A percentile compares a stretch with the other conserved stretches of the same genome.
phyloP scores from a whole-genome alignment of 2,888 invertebrate genomes.

The Leuctra nigra region DNA sequence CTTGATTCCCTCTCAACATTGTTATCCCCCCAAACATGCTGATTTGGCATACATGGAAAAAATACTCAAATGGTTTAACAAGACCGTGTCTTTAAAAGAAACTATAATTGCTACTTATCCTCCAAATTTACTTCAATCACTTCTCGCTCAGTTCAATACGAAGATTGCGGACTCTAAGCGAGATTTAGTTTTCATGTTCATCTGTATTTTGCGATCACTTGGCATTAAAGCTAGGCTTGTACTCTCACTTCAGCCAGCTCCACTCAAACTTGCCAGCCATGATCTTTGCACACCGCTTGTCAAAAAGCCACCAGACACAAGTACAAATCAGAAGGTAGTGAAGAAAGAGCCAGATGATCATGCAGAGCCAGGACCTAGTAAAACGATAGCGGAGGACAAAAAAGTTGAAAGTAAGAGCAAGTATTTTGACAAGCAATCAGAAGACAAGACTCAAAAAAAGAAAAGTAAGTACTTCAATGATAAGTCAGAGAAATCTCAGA shows the following conservation, averaged over 20 bases:
- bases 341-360: constrained; percentile 30
- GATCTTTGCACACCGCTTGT: constrained; percentile 50
- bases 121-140: constrained; percentile 13
- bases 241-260: constrained; percentile 69
- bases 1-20: constrained; percentile 63
- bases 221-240: constrained; percentile 77
- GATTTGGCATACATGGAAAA: constrained; percentile 70
- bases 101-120: constrained; percentile 17
- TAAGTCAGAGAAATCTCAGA: constrained; percentile 5
- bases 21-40: constrained; percentile 66
- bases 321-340: constrained; percentile 33
- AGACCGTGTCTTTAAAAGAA: constrained; percentile 47
- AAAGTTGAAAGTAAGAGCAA: constrained; percentile 7
- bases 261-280: constrained; percentile 57
- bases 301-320: constrained; percentile 41
- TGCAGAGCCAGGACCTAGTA: constrained; percentile 7
- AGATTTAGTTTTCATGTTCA: constrained; percentile 67
- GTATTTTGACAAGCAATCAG: constrained; percentile 1
- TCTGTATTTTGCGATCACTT: constrained; percentile 67
- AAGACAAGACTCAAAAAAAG: background rate
- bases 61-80: constrained; percentile 70
- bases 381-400: constrained; percentile 12
- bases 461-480: constrained; percentile 3
- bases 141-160: constrained; percentile 32
- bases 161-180: constrained; percentile 57